Evolutionary conservation across 2,888 invertebrate species (phyloP).

Genomic region (Heliconius erato): DNA sequence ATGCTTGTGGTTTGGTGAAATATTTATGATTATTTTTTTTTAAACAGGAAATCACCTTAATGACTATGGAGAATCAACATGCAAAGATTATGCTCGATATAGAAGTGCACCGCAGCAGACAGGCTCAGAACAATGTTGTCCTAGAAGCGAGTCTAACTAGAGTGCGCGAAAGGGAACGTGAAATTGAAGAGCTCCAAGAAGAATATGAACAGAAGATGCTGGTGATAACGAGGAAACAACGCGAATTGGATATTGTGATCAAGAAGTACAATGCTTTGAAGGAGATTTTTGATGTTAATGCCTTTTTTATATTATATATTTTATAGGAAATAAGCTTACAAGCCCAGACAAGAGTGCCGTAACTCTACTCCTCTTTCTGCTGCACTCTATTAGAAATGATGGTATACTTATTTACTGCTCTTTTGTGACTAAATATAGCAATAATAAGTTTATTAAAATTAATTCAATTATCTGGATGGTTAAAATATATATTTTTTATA

Average conservation of each 20-base stretch:
- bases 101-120: conserved; percentile 81
- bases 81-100: conserved; percentile 86
- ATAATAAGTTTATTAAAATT: no score
- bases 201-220: conserved; percentile 68
- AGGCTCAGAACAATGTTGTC: conserved; percentile 67
- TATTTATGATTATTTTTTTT: conserved; percentile 6
- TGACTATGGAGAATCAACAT: conserved; percentile 85
- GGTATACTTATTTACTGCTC: no score
- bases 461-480: no score
- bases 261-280: conserved; percentile 66
- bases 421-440: no score
- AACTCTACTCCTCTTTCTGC: no score
- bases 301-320: background rate
- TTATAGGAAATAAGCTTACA: background rate
- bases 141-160: conserved; percentile 67
- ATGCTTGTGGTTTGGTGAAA: background rate
- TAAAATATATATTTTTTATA: no score
- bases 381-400: no score
- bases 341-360: background rate
- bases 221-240: conserved; percentile 70
- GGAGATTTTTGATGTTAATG: conserved; percentile 51
- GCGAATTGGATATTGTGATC: conserved; percentile 73
- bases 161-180: conserved; percentile 71
- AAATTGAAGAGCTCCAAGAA: conserved; percentile 68
- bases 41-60: conserved; percentile 82